Evolutionary conservation across 2,797 vertebrate species (phyloP).

Genomic region (Enteromius treurensis): DNA sequence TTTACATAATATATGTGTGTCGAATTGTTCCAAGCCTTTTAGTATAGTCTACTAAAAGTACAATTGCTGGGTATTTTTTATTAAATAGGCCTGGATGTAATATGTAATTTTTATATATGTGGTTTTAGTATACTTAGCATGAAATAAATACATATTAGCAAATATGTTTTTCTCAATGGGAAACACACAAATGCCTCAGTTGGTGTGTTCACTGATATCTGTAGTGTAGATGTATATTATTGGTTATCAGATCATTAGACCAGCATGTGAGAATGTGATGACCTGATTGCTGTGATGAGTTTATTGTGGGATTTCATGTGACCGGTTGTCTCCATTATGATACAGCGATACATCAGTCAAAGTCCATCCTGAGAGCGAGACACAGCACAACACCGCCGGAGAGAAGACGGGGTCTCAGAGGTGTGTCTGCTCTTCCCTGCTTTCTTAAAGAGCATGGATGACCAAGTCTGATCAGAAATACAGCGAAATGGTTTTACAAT

Average conservation of each 20-base stretch:
- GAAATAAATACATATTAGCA: no score
- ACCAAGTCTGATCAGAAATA: background rate
- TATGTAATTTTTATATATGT: no score
- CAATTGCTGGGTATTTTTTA: no score
- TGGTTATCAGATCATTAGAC: background rate
- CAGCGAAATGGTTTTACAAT: background rate
- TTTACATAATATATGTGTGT: no score
- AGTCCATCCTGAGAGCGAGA: conserved; percentile 15
- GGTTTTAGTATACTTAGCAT: no score
- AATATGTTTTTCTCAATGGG: no score
- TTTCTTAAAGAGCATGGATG: background rate
- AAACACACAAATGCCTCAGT: no score
- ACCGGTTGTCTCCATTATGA: background rate
- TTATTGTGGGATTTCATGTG: conserved; percentile 3
- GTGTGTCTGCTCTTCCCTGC: conserved; percentile 17
- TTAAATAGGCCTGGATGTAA: no score
- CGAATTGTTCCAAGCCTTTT: no score
- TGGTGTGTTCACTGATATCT: background rate
- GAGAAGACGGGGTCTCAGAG: conserved; percentile 39
- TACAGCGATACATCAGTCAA: conserved; percentile 18
- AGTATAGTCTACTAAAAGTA: no score
- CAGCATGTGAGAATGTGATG: background rate
- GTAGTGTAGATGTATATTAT: background rate
- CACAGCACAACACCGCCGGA: background rate
- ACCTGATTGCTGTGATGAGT: background rate